Base-by-base conservation (phyloP, 2,113 vertebrate genomes). In the Etheostoma spectabile region DNA sequence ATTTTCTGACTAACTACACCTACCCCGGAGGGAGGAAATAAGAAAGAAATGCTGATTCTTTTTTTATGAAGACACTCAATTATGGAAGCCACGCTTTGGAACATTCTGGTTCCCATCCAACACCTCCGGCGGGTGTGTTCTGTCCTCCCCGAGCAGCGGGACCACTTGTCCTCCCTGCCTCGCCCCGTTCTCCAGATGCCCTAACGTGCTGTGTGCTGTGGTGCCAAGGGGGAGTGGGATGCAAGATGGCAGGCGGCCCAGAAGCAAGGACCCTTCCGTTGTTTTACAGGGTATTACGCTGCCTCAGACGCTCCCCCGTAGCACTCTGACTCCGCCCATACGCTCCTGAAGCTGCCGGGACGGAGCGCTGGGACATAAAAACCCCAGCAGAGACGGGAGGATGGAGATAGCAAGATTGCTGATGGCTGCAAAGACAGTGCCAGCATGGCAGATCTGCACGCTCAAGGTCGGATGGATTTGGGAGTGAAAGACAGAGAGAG, bases 221-320 rank as follows among this genome's bases (percentile, higher is more conserved):
- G 62, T 62, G 2, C 30, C 2, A 8, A 8, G 38, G 14, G 67
- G 66, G 51, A 42, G 68, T 65, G 83, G n/a, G 77, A 85, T 77
- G 38, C 0, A 21, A 63, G 76, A 85, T 81, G 76, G 82, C 80
- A 83, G 63, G 33, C 53, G 45, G 86, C 82, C 79, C 70, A 79
- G n/a, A 82, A 73, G 70, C 65, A 80, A 53, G 73, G 74, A 88
- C 83, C 74, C 83, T 59, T 61, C 15, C 51, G 27, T 62, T 92
- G 91, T 88, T 90, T 77, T 88, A 92, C 87, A 83, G 90, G 57
- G 82, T 91, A 94, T 94, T 93, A 93, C 53, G 72, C 83, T 73
- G 82, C 90, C 88, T 91, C 79, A 84, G 80, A 91, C 35, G 21
- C 86, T 88, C 61, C 75, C 78, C 84, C 69, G 52, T 19, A 83